Evolutionary conservation across 2,888 invertebrate species (phyloP), one percentile per base, ranked within the genome.

Genomic region (Cremastinae sp.): DNA sequence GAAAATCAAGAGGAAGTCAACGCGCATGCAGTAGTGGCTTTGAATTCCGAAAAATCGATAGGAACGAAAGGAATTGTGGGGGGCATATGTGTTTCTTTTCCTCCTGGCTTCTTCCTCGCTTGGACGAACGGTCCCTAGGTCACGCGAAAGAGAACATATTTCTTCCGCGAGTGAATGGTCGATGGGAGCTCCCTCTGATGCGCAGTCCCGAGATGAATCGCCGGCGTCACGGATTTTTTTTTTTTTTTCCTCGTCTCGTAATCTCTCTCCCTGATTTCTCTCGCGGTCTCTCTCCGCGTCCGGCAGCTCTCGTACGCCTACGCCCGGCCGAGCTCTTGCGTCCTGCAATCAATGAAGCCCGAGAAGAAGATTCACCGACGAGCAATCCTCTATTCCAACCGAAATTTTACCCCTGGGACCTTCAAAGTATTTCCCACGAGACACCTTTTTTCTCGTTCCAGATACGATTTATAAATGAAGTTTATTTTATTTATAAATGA

Each of bases 291-390:
- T 68, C 43, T 14, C 20, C 36, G 74, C 79, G 78, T 78, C 80
- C 79, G 77, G 82, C 78, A n/a, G n/a, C 78, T 80, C 80, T 83
- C 81, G 75, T 74, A 78, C 65, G 77, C 72, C 66, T 66, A 65
- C 61, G 66, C 18, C 62, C 78, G 80, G 82, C 84, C 88, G 82
- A 84, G 83, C 83, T 41, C 36, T 83, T 85, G 85, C 85, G 83
- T 79, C 9, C 14, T 12, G 84, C 86, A 88, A 88, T 88, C 88
- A 88, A 88, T 88, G 88, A 88, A 88, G 87, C 86, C 84, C 18
- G 45, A 47, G 58, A 49, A 56, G 56, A 86, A 86, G 87, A 86
- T 85, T 87, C 85, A 85, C 84, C 85, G 81, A 83, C 85, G 81
- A 83, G 82, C 87, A 86, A 85, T 85, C 81, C 81, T 84, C 86